A percentile compares a stretch with the other conserved stretches of the same genome.
Evolutionary conservation across 2,113 vertebrate species (phyloP).

Genomic region (Triplophysa tibetana): DNA sequence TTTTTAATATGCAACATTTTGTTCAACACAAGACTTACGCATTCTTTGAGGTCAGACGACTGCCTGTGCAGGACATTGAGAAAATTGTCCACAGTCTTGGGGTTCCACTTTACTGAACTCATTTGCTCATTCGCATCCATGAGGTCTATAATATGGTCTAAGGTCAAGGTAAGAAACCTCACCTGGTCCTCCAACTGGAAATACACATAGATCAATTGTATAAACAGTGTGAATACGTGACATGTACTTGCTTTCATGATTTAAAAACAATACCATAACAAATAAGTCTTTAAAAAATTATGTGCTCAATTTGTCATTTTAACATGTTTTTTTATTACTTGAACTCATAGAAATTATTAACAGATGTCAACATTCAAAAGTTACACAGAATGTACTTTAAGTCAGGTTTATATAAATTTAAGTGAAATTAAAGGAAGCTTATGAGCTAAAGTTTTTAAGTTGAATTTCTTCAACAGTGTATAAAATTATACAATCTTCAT

Average conservation of each 20-base stretch:
- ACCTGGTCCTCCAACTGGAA: slow-evolving; percentile 37
- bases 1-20: background rate
- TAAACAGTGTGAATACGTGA: background rate
- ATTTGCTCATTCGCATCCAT: background rate
- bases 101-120: slow-evolving; percentile 11
- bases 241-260: no score
- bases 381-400: no score
- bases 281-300: no score
- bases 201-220: background rate
- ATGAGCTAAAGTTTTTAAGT: no score
- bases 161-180: slow-evolving; percentile 38
- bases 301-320: no score
- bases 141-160: slow-evolving; percentile 25
- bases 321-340: no score
- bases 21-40: slow-evolving; percentile 42
- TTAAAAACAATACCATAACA: no score
- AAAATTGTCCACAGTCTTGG: background rate
- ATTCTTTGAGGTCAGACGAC: slow-evolving; percentile 28
- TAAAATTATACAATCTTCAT: background rate
- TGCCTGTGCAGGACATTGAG: slow-evolving; percentile 30
- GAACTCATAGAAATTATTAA: no score
- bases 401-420: no score
- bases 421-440: no score
- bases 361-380: no score
- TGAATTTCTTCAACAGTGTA: background rate